Evolutionary conservation across 2,797 vertebrate genomes (phyloP), one percentile per base, ranked within the genome.

Genomic region (Sebastes nivosus): DNA sequence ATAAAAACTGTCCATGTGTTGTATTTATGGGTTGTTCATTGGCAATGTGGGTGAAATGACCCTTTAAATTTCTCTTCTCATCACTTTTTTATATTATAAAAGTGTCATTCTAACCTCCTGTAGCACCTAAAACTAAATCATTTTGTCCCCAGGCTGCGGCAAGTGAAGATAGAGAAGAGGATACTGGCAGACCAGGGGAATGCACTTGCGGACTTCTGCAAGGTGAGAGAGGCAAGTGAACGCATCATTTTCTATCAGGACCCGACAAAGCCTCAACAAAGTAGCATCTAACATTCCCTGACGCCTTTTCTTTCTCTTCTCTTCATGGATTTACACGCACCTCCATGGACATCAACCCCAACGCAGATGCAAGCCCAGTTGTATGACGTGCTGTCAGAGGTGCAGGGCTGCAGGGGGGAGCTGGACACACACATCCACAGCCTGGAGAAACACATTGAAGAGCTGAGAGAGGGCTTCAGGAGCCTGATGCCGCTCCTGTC

Each of bases 151-250:
- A 99, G 98, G 87, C 89, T 99, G 80, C 94, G 97, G 65, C 95
- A 93, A 0, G 96, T 99, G 81, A 99, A 98, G 94, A 97, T 98
- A 96, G 97, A 99, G 80, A 97, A 98, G 94, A 95, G 97, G 82
- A 97, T 97, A 73, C 94, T 99, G 77, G 97, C 95, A 2, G 98
- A 99, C 84, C 98, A 99, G 89, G 96, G 96, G 50, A 98, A 97
- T 95, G 96, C 97, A 0, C 93, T 99, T n/a, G 97, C 97, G 0
- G 98, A 99, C 78, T 96, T 99, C 65, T 95, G 96, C 10, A 99
- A 99, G 96, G 97, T 98, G 94, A 95, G 92, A 79, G 85, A 88
- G 86, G 88, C 83, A 89, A 92, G 88, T 88, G 70, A 80, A 70
- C 8, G 52, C 54, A 65, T 34, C 32, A 3, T n/a, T 2, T 30